These are phyloP conservation scores for Manacus vitellinus DNA, from an alignment of 2,113 vertebrate species.

Conservation along the genomic window DNA sequence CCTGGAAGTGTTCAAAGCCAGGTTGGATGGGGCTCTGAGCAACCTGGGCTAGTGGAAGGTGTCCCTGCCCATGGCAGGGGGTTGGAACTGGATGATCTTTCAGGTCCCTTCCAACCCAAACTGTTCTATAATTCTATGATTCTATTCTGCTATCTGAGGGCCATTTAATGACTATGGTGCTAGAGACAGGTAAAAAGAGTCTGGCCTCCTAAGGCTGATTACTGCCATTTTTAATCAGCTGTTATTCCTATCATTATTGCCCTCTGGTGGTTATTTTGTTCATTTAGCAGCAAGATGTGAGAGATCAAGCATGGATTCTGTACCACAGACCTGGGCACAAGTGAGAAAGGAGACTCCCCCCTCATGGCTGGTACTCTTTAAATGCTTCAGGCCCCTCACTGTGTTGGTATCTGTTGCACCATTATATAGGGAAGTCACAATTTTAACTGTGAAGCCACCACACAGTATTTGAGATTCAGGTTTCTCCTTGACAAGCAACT, in stretches of 20 bases:
- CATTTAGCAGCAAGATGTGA: not conserved
- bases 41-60: not conserved
- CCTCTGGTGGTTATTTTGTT: not conserved
- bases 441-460: not conserved
- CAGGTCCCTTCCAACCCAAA: not conserved
- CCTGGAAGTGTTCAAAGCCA: rapidly evolving
- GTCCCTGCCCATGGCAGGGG: not conserved
- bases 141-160: not conserved
- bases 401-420: not conserved
- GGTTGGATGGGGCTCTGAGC: not conserved
- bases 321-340: not conserved
- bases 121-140: not conserved
- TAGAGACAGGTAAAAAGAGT: not conserved
- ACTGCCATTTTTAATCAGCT: not conserved
- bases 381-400: too few relatives aligned
- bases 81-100: not conserved
- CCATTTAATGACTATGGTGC: rapidly evolving
- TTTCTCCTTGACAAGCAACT: not conserved
- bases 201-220: not conserved
- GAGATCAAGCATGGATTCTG: too few relatives aligned
- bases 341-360: not conserved
- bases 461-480: not conserved
- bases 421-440: not conserved
- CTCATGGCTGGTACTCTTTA: not conserved
- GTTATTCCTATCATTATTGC: not conserved